Percentiles rank a stretch among this genome's conserved stretches.
phyloP scores from a whole-genome alignment of 2,797 vertebrate species.

The Coranthus polyacanthus region DNA sequence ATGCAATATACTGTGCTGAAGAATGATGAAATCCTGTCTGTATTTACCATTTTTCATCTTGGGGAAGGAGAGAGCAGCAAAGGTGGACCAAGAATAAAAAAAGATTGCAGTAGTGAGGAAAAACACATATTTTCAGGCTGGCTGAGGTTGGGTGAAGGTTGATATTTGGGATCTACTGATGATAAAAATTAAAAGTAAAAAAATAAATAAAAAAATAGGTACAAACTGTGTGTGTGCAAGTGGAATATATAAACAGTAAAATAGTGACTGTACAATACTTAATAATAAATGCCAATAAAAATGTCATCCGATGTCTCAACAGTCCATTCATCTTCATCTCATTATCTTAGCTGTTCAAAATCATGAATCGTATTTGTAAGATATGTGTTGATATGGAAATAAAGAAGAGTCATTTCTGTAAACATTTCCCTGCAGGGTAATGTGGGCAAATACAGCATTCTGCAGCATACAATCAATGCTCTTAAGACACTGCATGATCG shows the following conservation, averaged over 20 bases:
- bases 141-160: too few relatives aligned
- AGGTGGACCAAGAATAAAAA: neutral
- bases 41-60: constrained; percentile 9
- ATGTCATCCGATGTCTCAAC: too few relatives aligned
- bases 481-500: neutral
- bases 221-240: too few relatives aligned
- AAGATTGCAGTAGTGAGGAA: constrained; percentile 10
- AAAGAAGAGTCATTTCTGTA: neutral
- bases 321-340: neutral
- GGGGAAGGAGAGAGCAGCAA: neutral
- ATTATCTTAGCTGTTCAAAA: constrained; percentile 2
- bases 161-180: constrained; percentile 11
- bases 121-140: too few relatives aligned
- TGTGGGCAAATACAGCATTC: neutral
- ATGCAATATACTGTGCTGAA: neutral
- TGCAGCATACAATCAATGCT: neutral
- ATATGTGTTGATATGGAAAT: neutral
- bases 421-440: neutral
- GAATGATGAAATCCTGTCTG: constrained; percentile 24
- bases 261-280: neutral
- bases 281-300: too few relatives aligned
- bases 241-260: neutral
- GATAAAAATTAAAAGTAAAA: constrained; percentile 37
- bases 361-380: neutral
- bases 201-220: neutral